Base-by-base conservation (phyloP, 2,797 vertebrate species). In the Tinamus major region DNA sequence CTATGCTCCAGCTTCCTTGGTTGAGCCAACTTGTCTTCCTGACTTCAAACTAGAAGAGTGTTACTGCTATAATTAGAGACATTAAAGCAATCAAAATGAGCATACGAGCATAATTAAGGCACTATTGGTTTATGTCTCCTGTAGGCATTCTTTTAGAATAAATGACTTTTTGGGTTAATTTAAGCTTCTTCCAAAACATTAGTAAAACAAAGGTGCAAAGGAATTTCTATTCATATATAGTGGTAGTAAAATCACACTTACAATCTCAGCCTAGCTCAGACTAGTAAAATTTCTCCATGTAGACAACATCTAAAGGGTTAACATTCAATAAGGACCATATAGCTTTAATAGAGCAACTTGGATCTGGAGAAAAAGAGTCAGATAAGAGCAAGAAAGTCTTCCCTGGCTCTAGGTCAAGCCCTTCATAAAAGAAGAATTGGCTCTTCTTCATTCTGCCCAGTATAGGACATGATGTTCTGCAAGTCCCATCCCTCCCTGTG, bases 21-120 rank as follows among this genome's bases (percentile, higher is more conserved):
- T 75, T 87, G 49, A 95, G 89, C 85, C 89, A 95, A 93, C 93
- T 91, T 89, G 64, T 90, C 90, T 92, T 92, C 75, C 78, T 16
- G 11, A 77, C 70, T 95, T 94, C 85, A 89, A 92, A 89, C 4
- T 24, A 84, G 55, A 95, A 64, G 87, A 96, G 90, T 93, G 87
- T 95, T 96, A 83, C 70, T 85, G 87, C 83, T 87, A 79, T 95
- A 95, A 95, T 95, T 95, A 95, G 79, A 94, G 92, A 89, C 86
- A 87, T 96, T 96, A 93, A 95, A 94, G 94, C 90, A 93, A 95
- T 95, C 87, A 93, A 93, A 95, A 92, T 82, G 83, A 96, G 68
- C 91, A 90, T 96, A 87, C 68, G 85, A 61, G 78, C 93, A 74
- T 94, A 93, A 96, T 96, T 95, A 95, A 96, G 91, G 83, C 71